Base-by-base conservation (phyloP, 2,888 invertebrate species). In the Trachelus iudaicus region DNA sequence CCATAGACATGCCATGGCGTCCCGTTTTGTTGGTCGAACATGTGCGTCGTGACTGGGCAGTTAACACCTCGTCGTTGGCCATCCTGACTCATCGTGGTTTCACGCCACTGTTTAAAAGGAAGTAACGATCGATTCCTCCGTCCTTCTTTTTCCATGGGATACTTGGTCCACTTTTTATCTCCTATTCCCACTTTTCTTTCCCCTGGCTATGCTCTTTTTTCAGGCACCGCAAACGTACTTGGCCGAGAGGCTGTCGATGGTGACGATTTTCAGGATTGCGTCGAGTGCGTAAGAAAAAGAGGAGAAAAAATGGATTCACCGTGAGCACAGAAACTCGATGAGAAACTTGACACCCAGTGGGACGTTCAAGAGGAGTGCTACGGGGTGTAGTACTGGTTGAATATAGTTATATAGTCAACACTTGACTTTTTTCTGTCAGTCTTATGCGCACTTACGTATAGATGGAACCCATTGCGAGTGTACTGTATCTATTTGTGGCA, bases 1-100 rank as follows among this genome's bases (percentile, higher is more conserved):
- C 69, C 69, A 33, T 69, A 69, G 69, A 83, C 85, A 85, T 85
- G 83, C 82, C 83, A 81, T 69, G 69, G 69, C 30, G 69, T 69
- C 69, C 69, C 83, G 83, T 87, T 87, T 87, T 82, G 85, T 82
- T 80, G 82, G 79, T 78, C 77, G 82, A 83, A 87, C 88, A 88
- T 88, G 86, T 87, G 87, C 88, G 86, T 85, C 88, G 87, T 88
- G 88, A 88, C 88, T 88, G 86, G 87, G 80, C 88, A 87, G 87
- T 88, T 87, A 88, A 88, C 87, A 83, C 87, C 84, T 85, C 81
- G 77, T 73, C 77, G 34, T 69, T 33, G 69, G 69, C 30, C 69
- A 33, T 69, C 69, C 30, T 69, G 69, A 69, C 30, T 69, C 69
- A 69, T 33, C 40, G 40, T 40, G 40, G 40, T 15, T 40, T 40